Evolutionary conservation across 2,113 vertebrate genomes (phyloP).

Genomic region (Mystacornis crossleyi): DNA sequence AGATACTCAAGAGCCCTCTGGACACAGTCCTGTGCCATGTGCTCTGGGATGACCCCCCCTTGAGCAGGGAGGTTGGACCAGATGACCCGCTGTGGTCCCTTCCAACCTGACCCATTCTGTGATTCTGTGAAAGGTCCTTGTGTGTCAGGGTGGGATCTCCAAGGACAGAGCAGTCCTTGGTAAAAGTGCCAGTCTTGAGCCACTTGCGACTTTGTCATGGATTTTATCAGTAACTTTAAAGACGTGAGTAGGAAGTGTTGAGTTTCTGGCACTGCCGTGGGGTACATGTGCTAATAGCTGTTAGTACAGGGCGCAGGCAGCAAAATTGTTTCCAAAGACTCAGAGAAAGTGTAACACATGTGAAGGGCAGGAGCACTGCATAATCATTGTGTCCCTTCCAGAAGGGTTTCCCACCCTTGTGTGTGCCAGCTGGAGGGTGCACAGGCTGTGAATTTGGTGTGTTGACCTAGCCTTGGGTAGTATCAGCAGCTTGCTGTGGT

Average conservation of each 20-base stretch:
- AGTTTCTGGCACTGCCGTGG: not conserved
- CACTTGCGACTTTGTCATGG: not conserved
- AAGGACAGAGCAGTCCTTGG: not conserved
- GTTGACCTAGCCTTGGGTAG: not conserved
- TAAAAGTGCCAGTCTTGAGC: not conserved
- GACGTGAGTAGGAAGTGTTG: not conserved
- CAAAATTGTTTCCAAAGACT: not conserved
- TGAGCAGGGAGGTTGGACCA: not conserved
- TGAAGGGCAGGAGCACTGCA: not conserved
- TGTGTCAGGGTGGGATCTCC: not conserved
- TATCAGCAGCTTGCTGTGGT: not conserved
- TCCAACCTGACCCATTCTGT: not conserved
- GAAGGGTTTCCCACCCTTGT: not conserved
- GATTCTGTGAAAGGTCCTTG: not conserved
- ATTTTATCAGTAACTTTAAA: not conserved
- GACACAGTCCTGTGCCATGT: not conserved
- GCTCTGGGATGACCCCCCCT: not conserved
- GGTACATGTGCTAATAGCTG: fast-evolving
- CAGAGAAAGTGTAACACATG: not conserved
- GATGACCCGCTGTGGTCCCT: not conserved
- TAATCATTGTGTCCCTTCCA: fast-evolving
- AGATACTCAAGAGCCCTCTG: not conserved
- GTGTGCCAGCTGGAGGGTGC: fast-evolving
- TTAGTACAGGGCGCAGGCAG: not conserved
- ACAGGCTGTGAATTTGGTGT: not conserved